Base-by-base conservation (phyloP, 2,888 invertebrate genomes). In the Acanthococcus lagerstroemiae region DNA sequence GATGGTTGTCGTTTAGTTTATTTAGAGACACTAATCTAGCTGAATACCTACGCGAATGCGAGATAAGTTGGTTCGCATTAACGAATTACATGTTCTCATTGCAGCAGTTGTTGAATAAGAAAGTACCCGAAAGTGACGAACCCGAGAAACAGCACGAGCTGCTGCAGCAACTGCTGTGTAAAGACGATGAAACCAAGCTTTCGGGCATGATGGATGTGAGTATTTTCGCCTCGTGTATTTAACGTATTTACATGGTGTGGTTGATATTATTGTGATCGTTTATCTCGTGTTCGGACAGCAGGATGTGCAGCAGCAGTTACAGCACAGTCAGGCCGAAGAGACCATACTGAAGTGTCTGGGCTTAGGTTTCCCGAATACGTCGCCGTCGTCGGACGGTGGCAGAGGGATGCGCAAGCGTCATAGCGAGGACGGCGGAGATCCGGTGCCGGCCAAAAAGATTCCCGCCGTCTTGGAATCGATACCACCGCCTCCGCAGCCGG, bases 61-160 rank as follows among this genome's bases (percentile, higher is more conserved):
- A n/a, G n/a, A n/a, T n/a, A n/a, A n/a, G n/a, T n/a, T 19, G 25
- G 55, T 22, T 55, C 19, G 27, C 17, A n/a, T 46, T 25, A 45
- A 21, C 19, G 26, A 37, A 26, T 26, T 65, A 60, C 19, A 65
- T 63, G 12, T 55, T 44, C 48, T 60, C 57, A 52, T n/a, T n/a
- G n/a, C 68, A 68, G 56, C 67, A 63, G 68, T 82, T 91, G 76
- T 79, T 90, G 69, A 90, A 89, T 74, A 88, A 89, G 70, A 88
- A 87, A 77, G n/a, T 89, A 72, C 88, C 88, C 71, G 89, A 89
- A 71, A 84, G 84, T 69, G 81, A 83, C 67, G 86, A 85, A 69
- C 78, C 78, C 70, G 81, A 80, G 79, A 85, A 78, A 73, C 80
- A 76, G 77, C 84, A 82, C 76, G 84, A 80, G 74, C 79, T 81